A percentile compares a stretch with the other conserved stretches of the same genome.
phyloP scores from a whole-genome alignment of 2,797 vertebrate genomes.

The Tokudaia muenninki region DNA sequence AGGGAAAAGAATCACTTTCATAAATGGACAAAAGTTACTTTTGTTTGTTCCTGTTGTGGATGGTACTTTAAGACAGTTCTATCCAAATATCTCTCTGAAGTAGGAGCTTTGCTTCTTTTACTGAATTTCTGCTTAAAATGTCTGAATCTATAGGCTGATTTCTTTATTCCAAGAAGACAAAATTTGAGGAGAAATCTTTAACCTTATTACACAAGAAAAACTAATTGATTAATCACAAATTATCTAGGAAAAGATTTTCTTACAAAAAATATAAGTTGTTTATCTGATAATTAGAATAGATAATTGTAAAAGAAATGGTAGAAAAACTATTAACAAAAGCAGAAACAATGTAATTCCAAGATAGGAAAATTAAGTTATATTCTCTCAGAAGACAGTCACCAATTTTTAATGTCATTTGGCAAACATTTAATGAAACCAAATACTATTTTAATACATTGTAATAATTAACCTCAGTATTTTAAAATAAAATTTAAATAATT shows the following conservation, averaged over 20 bases:
- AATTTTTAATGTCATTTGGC: not conserved
- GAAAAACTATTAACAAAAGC: not conserved
- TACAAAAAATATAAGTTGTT: not conserved
- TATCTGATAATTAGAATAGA: not conserved
- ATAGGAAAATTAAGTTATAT: not conserved
- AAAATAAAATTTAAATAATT: not conserved
- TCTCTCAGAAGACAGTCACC: not conserved
- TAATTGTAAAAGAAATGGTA: not conserved
- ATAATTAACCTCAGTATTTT: not conserved
- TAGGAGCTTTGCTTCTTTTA: not conserved
- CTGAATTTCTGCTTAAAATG: not conserved
- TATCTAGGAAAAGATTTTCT: not conserved
- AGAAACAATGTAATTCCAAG: not conserved
- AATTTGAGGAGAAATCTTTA: not conserved
- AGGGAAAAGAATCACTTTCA: rapidly evolving
- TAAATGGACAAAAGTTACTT: not conserved
- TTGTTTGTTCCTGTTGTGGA: not conserved
- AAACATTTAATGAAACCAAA: not conserved
- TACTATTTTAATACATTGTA: not conserved
- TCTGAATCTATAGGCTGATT: not conserved
- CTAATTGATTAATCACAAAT: not conserved
- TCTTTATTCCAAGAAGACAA: not conserved
- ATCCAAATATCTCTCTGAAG: not conserved
- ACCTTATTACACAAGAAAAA: too few relatives aligned
- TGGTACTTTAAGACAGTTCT: not conserved